These are phyloP conservation scores for Meloidogyne floridensis DNA, from an alignment of 1,140 invertebrate species.

Conservation along the genomic window DNA sequence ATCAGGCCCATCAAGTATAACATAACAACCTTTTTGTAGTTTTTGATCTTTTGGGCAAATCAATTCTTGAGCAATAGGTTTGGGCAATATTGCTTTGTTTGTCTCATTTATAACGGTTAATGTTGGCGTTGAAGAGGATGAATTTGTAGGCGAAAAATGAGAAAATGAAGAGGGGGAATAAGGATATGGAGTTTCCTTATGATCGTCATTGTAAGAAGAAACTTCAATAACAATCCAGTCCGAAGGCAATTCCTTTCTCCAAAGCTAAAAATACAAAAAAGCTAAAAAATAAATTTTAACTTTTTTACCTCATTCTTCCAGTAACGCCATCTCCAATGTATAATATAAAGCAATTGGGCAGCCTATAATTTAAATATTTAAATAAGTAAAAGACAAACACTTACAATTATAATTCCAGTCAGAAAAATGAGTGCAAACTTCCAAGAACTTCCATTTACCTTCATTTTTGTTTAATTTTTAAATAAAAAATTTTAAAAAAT, in stretches of 20 bases:
- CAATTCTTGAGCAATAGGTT: slow-evolving; percentile 19
- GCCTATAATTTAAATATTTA: background rate
- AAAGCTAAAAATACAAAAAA: background rate
- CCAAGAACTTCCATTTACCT: slow-evolving; percentile 24
- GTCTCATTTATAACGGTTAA: background rate
- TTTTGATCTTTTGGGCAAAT: slow-evolving; percentile 22
- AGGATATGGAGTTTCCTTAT: background rate
- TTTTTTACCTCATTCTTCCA: slow-evolving; percentile 13
- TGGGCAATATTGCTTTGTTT: background rate
- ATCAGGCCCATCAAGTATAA: slow-evolving; percentile 1
- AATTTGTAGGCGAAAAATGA: background rate
- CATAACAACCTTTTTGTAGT: slow-evolving; percentile 1
- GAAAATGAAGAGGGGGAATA: background rate
- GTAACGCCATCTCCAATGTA: slow-evolving; percentile 25
- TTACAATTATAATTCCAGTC: slow-evolving; percentile 29
- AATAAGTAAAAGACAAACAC: background rate
- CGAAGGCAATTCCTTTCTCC: slow-evolving; percentile 7
- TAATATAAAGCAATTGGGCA: slow-evolving; percentile 23
- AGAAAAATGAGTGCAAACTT: slow-evolving; percentile 28
- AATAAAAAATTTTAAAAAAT: background rate
- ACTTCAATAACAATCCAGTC: slow-evolving; percentile 24
- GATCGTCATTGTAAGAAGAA: background rate
- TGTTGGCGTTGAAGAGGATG: background rate
- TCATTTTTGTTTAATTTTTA: slow-evolving; percentile 4
- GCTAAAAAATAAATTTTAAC: background rate